These are phyloP conservation scores for Anastrepha obliqua DNA, from an alignment of 1,140 invertebrate genomes.

Conservation along the genomic window DNA sequence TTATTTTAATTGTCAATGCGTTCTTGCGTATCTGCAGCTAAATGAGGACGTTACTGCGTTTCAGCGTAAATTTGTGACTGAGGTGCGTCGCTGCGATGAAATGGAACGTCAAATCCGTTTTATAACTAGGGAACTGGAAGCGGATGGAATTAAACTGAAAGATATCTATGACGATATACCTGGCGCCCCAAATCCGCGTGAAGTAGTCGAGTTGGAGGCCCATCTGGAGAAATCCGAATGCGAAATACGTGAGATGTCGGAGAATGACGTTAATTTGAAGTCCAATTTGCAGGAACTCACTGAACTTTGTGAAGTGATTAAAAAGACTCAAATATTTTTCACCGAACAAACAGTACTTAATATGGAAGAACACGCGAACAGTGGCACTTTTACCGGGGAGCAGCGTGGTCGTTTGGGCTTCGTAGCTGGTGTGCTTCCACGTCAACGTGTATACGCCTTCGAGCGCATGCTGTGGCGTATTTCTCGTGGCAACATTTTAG, in stretches of 20 bases:
- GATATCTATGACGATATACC: conserved; percentile 93
- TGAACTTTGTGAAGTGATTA: conserved; percentile 93
- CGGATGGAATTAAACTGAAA: conserved; percentile 87
- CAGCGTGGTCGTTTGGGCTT: conserved; percentile 79
- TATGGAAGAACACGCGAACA: conserved; percentile 74
- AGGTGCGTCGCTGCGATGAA: conserved; percentile 94
- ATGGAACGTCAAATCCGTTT: conserved; percentile 95
- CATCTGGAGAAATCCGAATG: conserved; percentile 95
- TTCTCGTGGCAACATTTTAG: conserved; percentile 79
- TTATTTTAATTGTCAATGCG: conserved; percentile 76
- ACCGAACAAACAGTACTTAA: conserved; percentile 68
- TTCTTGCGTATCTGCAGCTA: conserved; percentile 90
- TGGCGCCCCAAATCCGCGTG: conserved; percentile 96
- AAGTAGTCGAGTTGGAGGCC: conserved; percentile 92
- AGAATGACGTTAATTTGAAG: conserved; percentile 94
- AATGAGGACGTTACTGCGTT: conserved; percentile 96
- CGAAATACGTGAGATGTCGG: conserved; percentile 93
- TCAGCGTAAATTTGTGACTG: conserved; percentile 95
- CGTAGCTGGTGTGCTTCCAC: conserved; percentile 79
- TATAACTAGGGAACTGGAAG: conserved; percentile 95
- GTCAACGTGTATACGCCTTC: conserved; percentile 85
- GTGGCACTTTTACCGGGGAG: not conserved
- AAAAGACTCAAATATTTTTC: conserved; percentile 86
- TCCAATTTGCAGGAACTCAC: conserved; percentile 95
- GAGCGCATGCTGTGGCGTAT: conserved; percentile 91